A percentile compares a stretch with the other conserved stretches of the same genome.
These are phyloP conservation scores for Cassiopea xamachana DNA, from an alignment of 30 jellyfish, hydroid and myxozoan genomes.

Conservation along the genomic window DNA sequence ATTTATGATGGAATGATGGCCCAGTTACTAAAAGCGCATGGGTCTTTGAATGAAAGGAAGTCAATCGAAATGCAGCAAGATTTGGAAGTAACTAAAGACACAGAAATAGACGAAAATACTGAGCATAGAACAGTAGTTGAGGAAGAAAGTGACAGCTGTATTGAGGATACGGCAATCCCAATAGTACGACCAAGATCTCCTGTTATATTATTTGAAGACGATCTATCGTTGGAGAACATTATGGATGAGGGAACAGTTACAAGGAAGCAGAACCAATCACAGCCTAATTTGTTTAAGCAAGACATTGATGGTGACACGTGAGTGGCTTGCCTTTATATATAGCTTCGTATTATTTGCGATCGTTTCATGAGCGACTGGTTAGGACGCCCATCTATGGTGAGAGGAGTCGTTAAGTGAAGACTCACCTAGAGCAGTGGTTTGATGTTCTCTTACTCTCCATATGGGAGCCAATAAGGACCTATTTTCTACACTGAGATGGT, in stretches of 20 bases:
- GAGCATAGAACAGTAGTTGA: background rate
- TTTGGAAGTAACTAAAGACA: background rate
- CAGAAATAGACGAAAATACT: background rate
- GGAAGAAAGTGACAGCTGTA: background rate
- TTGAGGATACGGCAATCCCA: background rate
- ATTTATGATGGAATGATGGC: conserved; percentile 5
- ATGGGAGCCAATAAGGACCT: too few relatives aligned
- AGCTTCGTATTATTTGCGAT: background rate
- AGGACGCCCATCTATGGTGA: too few relatives aligned
- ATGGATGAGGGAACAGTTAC: background rate
- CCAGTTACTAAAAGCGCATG: background rate
- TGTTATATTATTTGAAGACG: background rate
- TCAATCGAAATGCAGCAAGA: background rate
- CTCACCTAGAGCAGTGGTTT: too few relatives aligned
- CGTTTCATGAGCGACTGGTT: too few relatives aligned
- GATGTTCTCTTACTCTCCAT: too few relatives aligned
- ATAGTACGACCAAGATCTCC: background rate
- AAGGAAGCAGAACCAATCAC: background rate
- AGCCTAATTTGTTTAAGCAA: conserved; percentile 20
- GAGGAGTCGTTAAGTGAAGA: too few relatives aligned
- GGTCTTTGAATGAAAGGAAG: background rate
- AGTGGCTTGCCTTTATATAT: background rate
- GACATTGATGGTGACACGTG: conserved; percentile 75
- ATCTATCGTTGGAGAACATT: background rate
- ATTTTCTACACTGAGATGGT: too few relatives aligned